Evolutionary conservation across 1,140 invertebrate genomes (phyloP).

Genomic region (Zelostemma sp.): DNA sequence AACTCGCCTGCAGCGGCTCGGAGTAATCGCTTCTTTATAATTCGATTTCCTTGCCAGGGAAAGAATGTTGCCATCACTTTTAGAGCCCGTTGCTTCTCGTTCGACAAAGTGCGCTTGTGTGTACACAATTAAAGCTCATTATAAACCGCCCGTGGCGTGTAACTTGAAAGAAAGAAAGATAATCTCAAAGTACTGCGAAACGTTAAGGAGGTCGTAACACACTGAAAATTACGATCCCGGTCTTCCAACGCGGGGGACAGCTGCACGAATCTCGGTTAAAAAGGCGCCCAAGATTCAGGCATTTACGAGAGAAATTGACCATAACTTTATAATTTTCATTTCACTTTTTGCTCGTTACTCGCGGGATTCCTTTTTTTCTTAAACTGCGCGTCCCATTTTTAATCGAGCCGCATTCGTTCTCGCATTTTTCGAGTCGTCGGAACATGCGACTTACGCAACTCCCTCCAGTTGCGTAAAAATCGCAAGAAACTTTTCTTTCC

Average conservation of each 20-base stretch:
- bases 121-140: constrained; percentile 16
- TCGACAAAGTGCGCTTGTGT: background rate
- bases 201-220: constrained; percentile 39
- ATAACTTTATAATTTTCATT: constrained; percentile 61
- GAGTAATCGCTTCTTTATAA: too few species aligned
- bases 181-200: constrained; percentile 12
- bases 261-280: constrained; percentile 47
- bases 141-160: constrained; percentile 19
- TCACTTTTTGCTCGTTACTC: constrained; percentile 45
- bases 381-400: constrained; percentile 20
- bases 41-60: background rate
- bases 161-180: constrained; percentile 8
- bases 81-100: too few species aligned
- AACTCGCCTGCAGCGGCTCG: too few species aligned
- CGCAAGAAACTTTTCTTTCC: constrained; percentile 12
- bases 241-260: constrained; percentile 43
- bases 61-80: background rate
- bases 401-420: background rate
- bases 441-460: background rate
- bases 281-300: constrained; percentile 25
- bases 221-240: constrained; percentile 47
- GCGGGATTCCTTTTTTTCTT: constrained; percentile 39
- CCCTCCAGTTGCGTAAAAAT: constrained; percentile 4
- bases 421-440: background rate
- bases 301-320: constrained; percentile 46